These are phyloP conservation scores for Corapipo altera DNA, from an alignment of 2,113 vertebrate genomes.

Conservation along the genomic window DNA sequence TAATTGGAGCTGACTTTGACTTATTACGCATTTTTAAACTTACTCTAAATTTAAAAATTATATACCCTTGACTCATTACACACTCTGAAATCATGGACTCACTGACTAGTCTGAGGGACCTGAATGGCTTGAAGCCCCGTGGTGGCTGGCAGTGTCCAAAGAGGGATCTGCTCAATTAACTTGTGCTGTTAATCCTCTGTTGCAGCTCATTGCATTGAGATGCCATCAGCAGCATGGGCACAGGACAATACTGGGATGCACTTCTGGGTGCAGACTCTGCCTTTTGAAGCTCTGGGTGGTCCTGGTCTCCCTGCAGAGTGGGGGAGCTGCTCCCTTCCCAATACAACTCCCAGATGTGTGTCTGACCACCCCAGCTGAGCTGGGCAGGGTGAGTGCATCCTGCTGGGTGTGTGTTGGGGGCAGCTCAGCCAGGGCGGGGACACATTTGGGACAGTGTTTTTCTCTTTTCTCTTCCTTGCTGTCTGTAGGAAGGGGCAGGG, in stretches of 20 bases:
- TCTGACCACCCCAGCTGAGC: neutral
- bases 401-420: rapidly evolving
- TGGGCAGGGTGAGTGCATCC: neutral
- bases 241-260: neutral
- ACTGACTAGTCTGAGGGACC: neutral
- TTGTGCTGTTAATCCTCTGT: neutral
- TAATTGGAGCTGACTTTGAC: neutral
- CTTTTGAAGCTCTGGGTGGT: slow-evolving; percentile 13
- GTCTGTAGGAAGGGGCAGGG: neutral
- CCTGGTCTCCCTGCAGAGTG: neutral
- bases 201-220: neutral
- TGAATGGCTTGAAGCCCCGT: rapidly evolving
- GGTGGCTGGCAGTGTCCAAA: rapidly evolving
- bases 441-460: rapidly evolving
- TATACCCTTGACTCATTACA: neutral
- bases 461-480: rapidly evolving
- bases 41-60: neutral
- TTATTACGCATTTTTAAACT: neutral
- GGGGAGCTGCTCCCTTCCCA: neutral
- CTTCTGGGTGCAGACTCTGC: neutral
- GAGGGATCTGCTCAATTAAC: rapidly evolving
- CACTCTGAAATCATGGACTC: neutral
- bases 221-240: neutral
- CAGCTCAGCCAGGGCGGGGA: neutral
- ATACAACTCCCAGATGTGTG: neutral